Evolutionary conservation across 2,888 invertebrate species (phyloP).

Genomic region (Nemotelus pantherinus): DNA sequence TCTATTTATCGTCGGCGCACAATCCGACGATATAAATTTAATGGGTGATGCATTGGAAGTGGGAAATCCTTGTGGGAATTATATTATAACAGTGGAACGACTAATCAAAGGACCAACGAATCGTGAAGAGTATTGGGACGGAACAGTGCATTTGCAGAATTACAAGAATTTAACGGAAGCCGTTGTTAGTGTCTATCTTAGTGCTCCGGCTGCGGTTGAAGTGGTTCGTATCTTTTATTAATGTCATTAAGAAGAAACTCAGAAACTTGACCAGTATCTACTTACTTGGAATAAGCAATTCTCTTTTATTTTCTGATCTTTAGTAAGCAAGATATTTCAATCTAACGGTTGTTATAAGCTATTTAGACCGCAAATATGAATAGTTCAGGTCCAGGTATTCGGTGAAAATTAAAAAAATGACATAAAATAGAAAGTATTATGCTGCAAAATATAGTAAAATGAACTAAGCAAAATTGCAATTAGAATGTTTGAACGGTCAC

Average conservation of each 20-base stretch:
- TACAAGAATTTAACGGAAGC: conserved; percentile 41
- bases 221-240: conserved; percentile 29
- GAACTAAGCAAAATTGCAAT: no score
- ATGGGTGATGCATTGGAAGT: conserved; percentile 32
- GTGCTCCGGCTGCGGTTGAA: conserved; percentile 35
- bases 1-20: not conserved
- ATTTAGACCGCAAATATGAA: no score
- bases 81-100: conserved; percentile 38
- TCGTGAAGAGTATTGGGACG: conserved; percentile 46
- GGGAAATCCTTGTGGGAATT: conserved; percentile 43
- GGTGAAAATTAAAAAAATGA: no score
- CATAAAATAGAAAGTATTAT: no score
- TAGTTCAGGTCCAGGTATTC: no score
- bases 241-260: not conserved
- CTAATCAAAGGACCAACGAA: conserved; percentile 44
- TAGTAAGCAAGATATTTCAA: no score
- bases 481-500: no score
- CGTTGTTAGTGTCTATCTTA: conserved; percentile 19
- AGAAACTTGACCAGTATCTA: no score
- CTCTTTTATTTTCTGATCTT: no score
- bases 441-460: no score
- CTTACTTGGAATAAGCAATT: no score
- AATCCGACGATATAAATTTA: not conserved
- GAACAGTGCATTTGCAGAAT: conserved; percentile 24
- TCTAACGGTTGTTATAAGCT: no score